These are phyloP conservation scores for Eledona agricola DNA, from an alignment of 2,888 invertebrate genomes.

Conservation along the genomic window DNA sequence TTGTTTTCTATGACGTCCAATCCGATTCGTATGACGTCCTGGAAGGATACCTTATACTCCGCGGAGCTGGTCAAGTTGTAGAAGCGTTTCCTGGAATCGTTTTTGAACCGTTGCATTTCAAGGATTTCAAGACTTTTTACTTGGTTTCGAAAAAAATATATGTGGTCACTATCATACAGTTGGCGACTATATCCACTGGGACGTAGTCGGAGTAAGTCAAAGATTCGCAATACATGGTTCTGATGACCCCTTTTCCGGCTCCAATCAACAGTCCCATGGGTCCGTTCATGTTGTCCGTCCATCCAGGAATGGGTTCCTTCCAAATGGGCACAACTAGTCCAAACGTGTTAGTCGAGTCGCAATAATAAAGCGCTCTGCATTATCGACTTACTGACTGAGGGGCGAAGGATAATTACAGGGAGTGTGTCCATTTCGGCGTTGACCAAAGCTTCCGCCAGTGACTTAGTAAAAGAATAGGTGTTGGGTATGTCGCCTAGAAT, in stretches of 20 bases:
- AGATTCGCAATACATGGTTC: slow-evolving; percentile 84
- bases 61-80: slow-evolving; percentile 69
- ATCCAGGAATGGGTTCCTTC: slow-evolving; percentile 83
- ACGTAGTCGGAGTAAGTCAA: slow-evolving; percentile 80
- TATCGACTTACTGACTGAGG: slow-evolving; percentile 75
- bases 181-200: slow-evolving; percentile 83
- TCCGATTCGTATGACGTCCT: slow-evolving; percentile 81
- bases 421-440: slow-evolving; percentile 79
- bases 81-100: slow-evolving; percentile 64
- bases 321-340: slow-evolving; percentile 79
- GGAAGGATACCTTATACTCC: slow-evolving; percentile 74
- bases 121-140: slow-evolving; percentile 2
- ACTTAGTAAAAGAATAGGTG: slow-evolving; percentile 94
- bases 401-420: slow-evolving; percentile 83
- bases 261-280: slow-evolving; percentile 82
- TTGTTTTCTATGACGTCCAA: slow-evolving; percentile 76
- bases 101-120: slow-evolving; percentile 1
- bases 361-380: neutral
- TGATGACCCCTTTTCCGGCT: slow-evolving; percentile 85
- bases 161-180: slow-evolving; percentile 66
- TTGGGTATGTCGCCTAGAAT: slow-evolving; percentile 83
- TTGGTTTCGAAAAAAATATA: slow-evolving; percentile 16
- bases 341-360: neutral
- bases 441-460: slow-evolving; percentile 85
- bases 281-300: slow-evolving; percentile 93